Evolutionary conservation across 2,113 vertebrate species (phyloP), one percentile per base, ranked within the genome.

Genomic region (Boulengerochromis microlepis): DNA sequence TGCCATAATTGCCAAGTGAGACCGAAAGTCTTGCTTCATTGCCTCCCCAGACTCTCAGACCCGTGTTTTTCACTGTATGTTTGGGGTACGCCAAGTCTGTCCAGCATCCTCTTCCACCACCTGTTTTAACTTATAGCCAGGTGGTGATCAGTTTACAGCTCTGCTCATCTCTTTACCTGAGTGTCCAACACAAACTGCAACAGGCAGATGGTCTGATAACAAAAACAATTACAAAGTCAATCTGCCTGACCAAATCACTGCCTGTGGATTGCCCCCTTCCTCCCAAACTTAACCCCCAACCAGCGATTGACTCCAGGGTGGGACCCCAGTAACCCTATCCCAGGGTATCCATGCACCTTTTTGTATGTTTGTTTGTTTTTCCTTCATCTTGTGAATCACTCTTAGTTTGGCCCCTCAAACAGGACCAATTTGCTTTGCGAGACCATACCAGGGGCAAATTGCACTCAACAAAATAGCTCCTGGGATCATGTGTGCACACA

Each of bases 1-100:
- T 74, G 40, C 40, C 38, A 45, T 16, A 74, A 45, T 74, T 74
- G 38, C 38, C 38, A 26, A 26, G 38, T 42, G 22, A 26, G 13
- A 74, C 8, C 2, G 4, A 74, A 74, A 74, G 22, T 18, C 22
- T 45, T 45, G 38, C 38, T 45, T 42, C 69, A 0, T 74, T 42
- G 38, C 2, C 38, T 74, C 69, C 4, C 22, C 69, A 45, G 40
- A 26, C 40, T 74, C 8, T 10, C 22, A 74, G 5, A 74, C 22
- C 69, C 0, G 5, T 7, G 69, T 74, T 42, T 74, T 45, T 45
- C 38, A 74, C 5, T 45, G 26, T 26, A 45, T 26, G n/a, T 45
- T 45, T 0, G 66, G n/a, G n/a, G 22, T 26, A 74, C 2, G 0
- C 13, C 66, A 7, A 24, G 66, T 18, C 0, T 74, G 69, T 45